Evolutionary conservation across 2,113 vertebrate species (phyloP).

Genomic region (Periophthalmus modestus): DNA sequence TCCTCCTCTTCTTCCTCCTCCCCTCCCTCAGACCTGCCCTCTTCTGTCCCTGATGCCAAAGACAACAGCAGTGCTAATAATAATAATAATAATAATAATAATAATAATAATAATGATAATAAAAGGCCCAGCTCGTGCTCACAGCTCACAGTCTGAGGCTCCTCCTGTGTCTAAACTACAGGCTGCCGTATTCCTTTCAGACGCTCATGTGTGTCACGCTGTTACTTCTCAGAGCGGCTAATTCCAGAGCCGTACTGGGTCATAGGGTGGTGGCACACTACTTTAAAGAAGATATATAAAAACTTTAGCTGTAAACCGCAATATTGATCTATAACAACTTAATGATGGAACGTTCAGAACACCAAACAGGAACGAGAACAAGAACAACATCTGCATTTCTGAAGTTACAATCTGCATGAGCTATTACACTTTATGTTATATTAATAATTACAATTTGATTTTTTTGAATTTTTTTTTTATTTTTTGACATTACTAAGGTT

Average conservation of each 20-base stretch:
- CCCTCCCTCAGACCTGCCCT: background rate
- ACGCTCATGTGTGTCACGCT: slow-evolving; percentile 42
- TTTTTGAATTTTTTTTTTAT: too few species aligned
- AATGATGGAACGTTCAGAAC: too few species aligned
- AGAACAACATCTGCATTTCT: too few species aligned
- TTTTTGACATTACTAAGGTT: too few species aligned
- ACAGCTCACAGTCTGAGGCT: slow-evolving; percentile 51
- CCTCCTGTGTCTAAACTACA: slow-evolving; percentile 18
- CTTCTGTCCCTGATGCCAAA: background rate
- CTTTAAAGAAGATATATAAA: background rate
- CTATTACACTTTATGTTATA: too few species aligned
- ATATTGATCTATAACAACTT: too few species aligned
- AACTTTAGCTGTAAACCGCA: too few species aligned
- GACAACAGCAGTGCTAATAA: slow-evolving; percentile 28
- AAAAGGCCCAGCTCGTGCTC: slow-evolving; percentile 36
- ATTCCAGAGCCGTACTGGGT: slow-evolving; percentile 39
- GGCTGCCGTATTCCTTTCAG: slow-evolving; percentile 35
- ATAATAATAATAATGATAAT: slow-evolving; percentile 46
- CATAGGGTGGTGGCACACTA: slow-evolving; percentile 37
- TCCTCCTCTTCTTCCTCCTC: too few species aligned
- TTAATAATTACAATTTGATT: too few species aligned
- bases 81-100: slow-evolving; percentile 38
- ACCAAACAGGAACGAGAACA: too few species aligned
- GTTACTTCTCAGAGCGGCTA: slow-evolving; percentile 43
- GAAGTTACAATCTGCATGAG: too few species aligned